These are phyloP conservation scores for Sardina pilchardus DNA, from an alignment of 2,113 vertebrate genomes.

Conservation along the genomic window DNA sequence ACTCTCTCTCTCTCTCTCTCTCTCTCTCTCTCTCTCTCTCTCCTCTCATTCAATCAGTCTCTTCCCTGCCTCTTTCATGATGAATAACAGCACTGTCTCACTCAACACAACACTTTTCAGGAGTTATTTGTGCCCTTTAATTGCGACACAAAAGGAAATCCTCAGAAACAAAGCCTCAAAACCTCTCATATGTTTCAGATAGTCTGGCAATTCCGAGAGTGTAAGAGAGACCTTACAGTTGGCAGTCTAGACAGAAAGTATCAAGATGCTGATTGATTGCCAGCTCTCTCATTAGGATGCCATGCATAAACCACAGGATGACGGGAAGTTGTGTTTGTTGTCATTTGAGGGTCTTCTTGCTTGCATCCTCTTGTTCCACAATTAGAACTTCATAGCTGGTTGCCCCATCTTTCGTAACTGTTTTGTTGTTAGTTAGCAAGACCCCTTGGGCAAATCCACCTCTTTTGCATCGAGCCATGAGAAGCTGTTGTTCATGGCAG, in stretches of 20 bases:
- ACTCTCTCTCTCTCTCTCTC: neutral
- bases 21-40: constrained; percentile 2
- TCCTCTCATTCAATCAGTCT: neutral
- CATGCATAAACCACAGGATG: neutral
- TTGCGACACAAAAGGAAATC: neutral
- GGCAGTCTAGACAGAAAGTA: constrained; percentile 23
- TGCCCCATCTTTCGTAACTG: constrained; percentile 17
- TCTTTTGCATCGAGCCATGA: neutral
- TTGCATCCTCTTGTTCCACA: constrained; percentile 30
- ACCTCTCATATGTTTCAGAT: neutral
- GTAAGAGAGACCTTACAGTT: neutral
- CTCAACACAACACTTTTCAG: neutral
- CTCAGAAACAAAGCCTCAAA: neutral
- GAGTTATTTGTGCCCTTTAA: constrained; percentile 8
- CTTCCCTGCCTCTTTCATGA: neutral
- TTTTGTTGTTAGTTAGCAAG: neutral
- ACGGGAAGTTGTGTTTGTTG: constrained; percentile 21
- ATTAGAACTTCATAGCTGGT: constrained; percentile 31
- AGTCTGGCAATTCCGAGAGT: neutral
- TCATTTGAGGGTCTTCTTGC: neutral
- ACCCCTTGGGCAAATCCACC: neutral
- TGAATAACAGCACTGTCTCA: neutral
- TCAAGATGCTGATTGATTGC: constrained; percentile 42
- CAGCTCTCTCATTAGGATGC: constrained; percentile 15
- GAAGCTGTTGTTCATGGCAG: neutral